Conservation (phyloP, 2,888 invertebrate species). For the Diaprepes abbreviatus region DNA sequence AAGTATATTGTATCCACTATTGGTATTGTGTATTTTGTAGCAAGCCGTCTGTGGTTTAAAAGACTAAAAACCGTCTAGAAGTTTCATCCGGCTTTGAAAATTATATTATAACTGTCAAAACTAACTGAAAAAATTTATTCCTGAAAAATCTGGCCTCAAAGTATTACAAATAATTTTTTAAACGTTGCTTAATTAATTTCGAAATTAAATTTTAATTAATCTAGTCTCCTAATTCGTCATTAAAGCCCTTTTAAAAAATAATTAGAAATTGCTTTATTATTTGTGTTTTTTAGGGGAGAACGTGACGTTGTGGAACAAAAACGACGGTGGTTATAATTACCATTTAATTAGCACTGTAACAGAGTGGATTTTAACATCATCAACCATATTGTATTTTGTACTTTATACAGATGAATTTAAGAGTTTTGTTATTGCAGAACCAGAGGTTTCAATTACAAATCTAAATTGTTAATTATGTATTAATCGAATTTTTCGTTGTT, state of each 20-base stretch:
- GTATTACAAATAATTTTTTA: too few species aligned
- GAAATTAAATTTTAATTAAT: background rate
- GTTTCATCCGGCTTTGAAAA: too few species aligned
- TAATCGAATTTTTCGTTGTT: too few species aligned
- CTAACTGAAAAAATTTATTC: too few species aligned
- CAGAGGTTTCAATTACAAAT: background rate
- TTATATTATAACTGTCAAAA: too few species aligned
- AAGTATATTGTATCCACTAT: too few species aligned
- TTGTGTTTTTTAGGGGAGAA: constrained; percentile 28
- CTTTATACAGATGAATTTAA: constrained; percentile 72
- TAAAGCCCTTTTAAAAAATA: background rate
- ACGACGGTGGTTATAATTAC: constrained; percentile 43
- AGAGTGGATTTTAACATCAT: constrained; percentile 42
- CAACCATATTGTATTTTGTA: constrained; percentile 67
- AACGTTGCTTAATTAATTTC: background rate
- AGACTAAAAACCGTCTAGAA: too few species aligned
- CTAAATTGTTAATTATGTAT: too few species aligned
- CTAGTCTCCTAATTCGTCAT: background rate
- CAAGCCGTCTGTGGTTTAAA: too few species aligned
- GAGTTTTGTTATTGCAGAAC: constrained; percentile 60
- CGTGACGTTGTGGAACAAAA: constrained; percentile 29
- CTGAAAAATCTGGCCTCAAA: too few species aligned
- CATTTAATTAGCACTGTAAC: constrained; percentile 40
- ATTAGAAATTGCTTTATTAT: background rate
- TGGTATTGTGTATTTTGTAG: too few species aligned